phyloP scores from a whole-genome alignment of 92 coral and sea anemone species.

The Porites divaricata region DNA sequence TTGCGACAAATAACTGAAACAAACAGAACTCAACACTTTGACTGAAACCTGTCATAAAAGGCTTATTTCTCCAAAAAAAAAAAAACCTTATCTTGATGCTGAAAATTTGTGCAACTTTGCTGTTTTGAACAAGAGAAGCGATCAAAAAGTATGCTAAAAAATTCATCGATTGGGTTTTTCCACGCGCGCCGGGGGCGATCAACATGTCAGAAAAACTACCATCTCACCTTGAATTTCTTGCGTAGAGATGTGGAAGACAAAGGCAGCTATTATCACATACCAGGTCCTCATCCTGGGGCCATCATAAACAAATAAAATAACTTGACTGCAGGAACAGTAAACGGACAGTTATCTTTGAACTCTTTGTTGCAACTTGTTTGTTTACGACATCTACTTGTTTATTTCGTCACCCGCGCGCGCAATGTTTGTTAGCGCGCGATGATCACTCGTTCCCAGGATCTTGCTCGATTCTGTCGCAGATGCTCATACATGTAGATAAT shows the following conservation, averaged over 20 bases:
- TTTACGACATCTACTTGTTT: slow-evolving; percentile 30
- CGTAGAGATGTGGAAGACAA: background rate
- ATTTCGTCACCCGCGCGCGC: slow-evolving; percentile 8
- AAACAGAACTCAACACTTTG: too few relatives aligned
- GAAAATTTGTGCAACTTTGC: too few relatives aligned
- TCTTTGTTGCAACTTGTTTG: background rate
- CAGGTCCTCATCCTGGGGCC: slow-evolving; percentile 10
- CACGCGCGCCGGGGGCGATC: background rate
- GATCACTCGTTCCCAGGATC: slow-evolving; percentile 6
- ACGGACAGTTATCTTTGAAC: slow-evolving; percentile 2
- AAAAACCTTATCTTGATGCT: too few relatives aligned
- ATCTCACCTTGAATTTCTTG: slow-evolving; percentile 12
- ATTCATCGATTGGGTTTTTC: too few relatives aligned
- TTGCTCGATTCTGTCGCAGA: background rate
- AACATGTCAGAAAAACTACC: background rate
- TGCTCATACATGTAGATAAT: background rate
- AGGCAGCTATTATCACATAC: background rate
- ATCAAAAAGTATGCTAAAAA: too few relatives aligned
- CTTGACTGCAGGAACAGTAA: background rate
- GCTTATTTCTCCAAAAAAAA: too few relatives aligned
- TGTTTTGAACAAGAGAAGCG: too few relatives aligned
- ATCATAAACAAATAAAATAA: background rate
- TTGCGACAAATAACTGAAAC: too few relatives aligned
- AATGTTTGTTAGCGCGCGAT: slow-evolving; percentile 30
- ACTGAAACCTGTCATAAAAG: too few relatives aligned